Conservation (phyloP, 2,797 vertebrate genomes). For the Oreortyx pictus region DNA sequence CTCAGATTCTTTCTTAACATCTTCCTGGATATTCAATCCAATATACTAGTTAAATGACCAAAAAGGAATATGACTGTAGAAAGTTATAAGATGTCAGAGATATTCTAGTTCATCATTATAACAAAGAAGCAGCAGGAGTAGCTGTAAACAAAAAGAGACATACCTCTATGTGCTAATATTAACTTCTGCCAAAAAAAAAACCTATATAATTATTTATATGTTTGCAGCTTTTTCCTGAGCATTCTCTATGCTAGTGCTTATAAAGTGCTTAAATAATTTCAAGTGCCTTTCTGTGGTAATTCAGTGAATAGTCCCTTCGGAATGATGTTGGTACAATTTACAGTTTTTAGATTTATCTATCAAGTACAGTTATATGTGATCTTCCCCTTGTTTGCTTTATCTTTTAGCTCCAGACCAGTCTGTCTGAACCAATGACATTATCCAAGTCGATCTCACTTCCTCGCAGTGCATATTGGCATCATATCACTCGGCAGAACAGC, state of each 20-base stretch:
- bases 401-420: conserved; percentile 89
- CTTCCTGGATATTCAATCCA: neutral
- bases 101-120: neutral
- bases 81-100: neutral
- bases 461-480: conserved; percentile 97
- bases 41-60: neutral
- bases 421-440: conserved; percentile 88
- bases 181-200: neutral
- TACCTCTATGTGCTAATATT: neutral
- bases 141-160: neutral
- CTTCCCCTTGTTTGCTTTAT: conserved; percentile 36
- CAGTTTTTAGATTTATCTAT: neutral
- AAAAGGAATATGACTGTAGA: neutral
- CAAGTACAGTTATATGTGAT: neutral
- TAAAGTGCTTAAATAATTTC: neutral
- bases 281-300: neutral
- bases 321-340: neutral
- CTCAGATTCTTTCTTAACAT: neutral
- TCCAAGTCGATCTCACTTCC: conserved; percentile 97
- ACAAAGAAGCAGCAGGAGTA: neutral
- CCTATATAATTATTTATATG: neutral
- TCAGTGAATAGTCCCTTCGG: neutral
- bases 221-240: neutral
- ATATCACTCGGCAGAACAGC: conserved; percentile 97
- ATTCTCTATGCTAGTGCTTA: neutral